phyloP scores from a whole-genome alignment of 2,797 vertebrate species.

The Leptatherina wallacei region DNA sequence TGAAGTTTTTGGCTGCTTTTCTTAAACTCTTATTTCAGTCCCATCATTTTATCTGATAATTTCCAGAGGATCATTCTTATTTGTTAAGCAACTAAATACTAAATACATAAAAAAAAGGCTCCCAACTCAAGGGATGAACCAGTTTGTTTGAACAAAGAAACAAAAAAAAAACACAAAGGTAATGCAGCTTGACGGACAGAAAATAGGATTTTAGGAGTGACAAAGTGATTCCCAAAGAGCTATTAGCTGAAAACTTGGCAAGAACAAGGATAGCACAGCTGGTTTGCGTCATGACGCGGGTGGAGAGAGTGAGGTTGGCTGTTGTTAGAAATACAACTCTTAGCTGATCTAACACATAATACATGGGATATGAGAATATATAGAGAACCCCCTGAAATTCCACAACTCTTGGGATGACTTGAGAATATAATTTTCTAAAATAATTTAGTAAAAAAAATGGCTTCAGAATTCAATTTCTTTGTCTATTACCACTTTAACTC shows the following conservation, averaged over 20 bases:
- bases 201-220: not conserved
- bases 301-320: no score
- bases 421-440: not conserved
- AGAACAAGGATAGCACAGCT: no score
- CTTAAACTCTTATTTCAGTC: not conserved
- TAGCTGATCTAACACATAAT: no score
- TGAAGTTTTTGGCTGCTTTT: not conserved
- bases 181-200: not conserved
- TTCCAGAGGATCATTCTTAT: not conserved
- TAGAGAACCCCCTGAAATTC: no score
- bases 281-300: no score
- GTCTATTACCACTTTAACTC: not conserved
- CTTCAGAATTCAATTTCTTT: not conserved
- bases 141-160: not conserved
- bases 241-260: no score
- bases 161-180: no score
- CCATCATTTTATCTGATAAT: not conserved
- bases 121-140: not conserved
- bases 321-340: no score
- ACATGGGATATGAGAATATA: no score
- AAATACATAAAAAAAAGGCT: not conserved
- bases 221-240: no score
- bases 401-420: no score
- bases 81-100: not conserved
- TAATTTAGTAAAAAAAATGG: not conserved